These are phyloP conservation scores for Drosophila nr. fundita DNA, from an alignment of 2,888 invertebrate genomes.

Conservation along the genomic window DNA sequence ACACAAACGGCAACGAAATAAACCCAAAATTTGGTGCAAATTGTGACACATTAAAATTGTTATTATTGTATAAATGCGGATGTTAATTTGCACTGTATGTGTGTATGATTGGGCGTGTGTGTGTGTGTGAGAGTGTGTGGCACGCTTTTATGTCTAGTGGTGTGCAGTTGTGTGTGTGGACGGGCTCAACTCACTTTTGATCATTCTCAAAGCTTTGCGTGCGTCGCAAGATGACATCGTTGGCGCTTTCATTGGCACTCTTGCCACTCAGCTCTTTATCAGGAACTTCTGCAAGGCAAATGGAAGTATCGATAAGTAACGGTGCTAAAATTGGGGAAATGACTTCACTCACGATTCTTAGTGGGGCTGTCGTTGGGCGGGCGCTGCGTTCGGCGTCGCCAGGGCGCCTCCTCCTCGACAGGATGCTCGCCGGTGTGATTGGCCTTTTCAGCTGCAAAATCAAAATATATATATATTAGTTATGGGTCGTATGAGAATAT, in stretches of 20 bases:
- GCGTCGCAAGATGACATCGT: slow-evolving; percentile 90
- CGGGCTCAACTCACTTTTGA: slow-evolving; percentile 90
- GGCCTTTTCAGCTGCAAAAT: slow-evolving; percentile 67
- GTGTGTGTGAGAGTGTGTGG: slow-evolving; percentile 28
- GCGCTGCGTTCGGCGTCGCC: slow-evolving; percentile 88
- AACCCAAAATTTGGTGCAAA: slow-evolving; percentile 63
- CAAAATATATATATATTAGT: slow-evolving; percentile 10
- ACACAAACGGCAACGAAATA: slow-evolving; percentile 68
- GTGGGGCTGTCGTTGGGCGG: slow-evolving; percentile 86
- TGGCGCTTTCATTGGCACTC: slow-evolving; percentile 69
- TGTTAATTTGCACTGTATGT: slow-evolving; percentile 62
- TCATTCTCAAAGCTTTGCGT: slow-evolving; percentile 95
- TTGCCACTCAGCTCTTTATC: slow-evolving; percentile 85
- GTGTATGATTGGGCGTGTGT: slow-evolving; percentile 24
- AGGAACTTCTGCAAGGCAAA: slow-evolving; percentile 86
- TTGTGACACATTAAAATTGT: slow-evolving; percentile 56
- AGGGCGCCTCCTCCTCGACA: slow-evolving; percentile 88
- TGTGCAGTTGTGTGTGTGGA: slow-evolving; percentile 21
- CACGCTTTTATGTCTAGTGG: slow-evolving; percentile 63
- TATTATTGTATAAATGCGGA: slow-evolving; percentile 55
- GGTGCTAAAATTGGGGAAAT: neutral
- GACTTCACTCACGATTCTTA: slow-evolving; percentile 85
- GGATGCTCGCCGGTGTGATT: slow-evolving; percentile 81
- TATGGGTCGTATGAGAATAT: neutral
- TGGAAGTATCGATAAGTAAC: neutral